Base-by-base conservation (phyloP, 1,140 invertebrate species). In the Pararge aegeria region DNA sequence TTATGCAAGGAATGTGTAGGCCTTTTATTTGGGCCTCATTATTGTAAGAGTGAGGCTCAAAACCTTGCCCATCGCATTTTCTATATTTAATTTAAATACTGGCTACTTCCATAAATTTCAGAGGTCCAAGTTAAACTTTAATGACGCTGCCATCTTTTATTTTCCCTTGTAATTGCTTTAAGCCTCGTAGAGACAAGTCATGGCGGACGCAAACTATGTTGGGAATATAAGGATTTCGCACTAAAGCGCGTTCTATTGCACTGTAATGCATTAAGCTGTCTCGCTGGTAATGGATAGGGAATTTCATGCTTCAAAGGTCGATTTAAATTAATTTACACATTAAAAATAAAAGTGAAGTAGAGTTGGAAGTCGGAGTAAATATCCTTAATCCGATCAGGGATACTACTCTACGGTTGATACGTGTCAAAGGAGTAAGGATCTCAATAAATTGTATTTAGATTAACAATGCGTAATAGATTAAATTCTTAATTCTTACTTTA, bases 301-400 rank as follows among this genome's bases (percentile, higher is more conserved):
- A 86, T 88, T 86, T 83, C 74, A 80, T 71, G 77, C 75, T 72
- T 64, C 73, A 80, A 83, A 83, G 75, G 78, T 81, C 75, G 78
- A 75, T 83, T 78, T 79, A 80, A 88, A 86, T 86, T 88, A 88
- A 87, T 86, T 86, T 85, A 83, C 68, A 85, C 80, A 83, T 83
- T 85, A 81, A 80, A 80, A 80, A 79, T 71, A 80, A 70, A 79
- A 83, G 77, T 82, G 67, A 68, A 73, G 64, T 64, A 58, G 46
- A 56, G 58, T 73, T 55, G 69, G 70, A 73, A 68, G 69, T 57
- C 72, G 68, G 63, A 74, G 84, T 84, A 79, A 84, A 83, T 75
- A 83, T 68, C 75, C 67, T 74, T 87, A 83, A 84, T 83, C 78
- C 71, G 72, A 75, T 67, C 64, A 44, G 57, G 56, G 73, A 66